phyloP scores from a whole-genome alignment of 2,797 vertebrate species.

The Platyrinchus mystaceus region DNA sequence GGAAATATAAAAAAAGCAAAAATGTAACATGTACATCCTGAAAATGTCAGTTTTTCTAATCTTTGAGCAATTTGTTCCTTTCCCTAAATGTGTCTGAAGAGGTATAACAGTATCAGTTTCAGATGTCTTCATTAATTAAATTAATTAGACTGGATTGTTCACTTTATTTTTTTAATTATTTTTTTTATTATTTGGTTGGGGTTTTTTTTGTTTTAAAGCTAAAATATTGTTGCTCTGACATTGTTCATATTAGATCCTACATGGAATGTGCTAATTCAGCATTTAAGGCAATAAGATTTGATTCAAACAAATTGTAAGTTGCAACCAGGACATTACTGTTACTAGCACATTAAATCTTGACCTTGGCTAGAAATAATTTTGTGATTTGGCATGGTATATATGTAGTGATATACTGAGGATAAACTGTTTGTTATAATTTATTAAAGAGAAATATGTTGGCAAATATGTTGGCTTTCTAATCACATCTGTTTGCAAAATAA shows the following conservation, averaged over 20 bases:
- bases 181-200: not conserved
- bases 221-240: not conserved
- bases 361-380: not conserved
- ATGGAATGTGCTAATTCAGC: not conserved
- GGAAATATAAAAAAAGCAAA: rapidly evolving
- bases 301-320: not conserved
- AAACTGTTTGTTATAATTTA: not conserved
- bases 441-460: not conserved
- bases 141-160: not conserved
- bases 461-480: rapidly evolving
- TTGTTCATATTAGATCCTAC: not conserved
- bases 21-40: not conserved
- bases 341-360: not conserved
- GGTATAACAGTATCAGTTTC: not conserved
- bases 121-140: not conserved
- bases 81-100: not conserved
- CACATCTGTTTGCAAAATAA: not conserved
- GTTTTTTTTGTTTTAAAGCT: not conserved
- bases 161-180: not conserved
- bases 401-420: not conserved
- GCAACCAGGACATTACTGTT: not conserved
- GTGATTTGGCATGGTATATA: not conserved
- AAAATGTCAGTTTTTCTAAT: not conserved
- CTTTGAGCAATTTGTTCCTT: not conserved
- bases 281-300: not conserved